Conservation (phyloP, 2,797 vertebrate genomes). For the Chloroceryle amazona region DNA sequence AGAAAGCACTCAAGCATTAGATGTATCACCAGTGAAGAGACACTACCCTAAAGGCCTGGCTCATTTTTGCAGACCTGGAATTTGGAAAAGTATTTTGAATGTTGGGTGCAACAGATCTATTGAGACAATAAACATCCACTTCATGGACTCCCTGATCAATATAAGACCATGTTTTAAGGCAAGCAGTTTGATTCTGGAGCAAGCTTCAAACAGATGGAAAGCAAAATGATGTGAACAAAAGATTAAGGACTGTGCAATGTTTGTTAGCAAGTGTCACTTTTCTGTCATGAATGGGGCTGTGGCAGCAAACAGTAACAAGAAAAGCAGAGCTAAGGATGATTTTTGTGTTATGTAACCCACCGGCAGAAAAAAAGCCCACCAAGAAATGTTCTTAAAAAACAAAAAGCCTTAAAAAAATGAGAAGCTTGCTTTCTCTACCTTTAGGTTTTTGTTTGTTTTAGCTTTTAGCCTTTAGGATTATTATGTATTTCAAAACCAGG, state of each 20-base stretch:
- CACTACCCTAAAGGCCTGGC: background rate
- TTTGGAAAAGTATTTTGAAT: background rate
- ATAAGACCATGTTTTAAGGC: background rate
- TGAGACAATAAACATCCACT: background rate
- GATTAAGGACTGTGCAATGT: background rate
- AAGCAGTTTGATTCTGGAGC: background rate
- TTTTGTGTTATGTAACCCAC: background rate
- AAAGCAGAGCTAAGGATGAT: background rate
- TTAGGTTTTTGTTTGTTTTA: background rate
- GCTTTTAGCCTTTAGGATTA: background rate
- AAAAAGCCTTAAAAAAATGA: background rate
- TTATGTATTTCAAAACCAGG: background rate
- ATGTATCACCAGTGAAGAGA: background rate
- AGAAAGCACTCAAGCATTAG: background rate
- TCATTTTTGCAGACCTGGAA: background rate
- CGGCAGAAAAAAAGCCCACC: accelerated
- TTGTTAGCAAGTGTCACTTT: background rate
- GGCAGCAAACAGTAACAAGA: background rate
- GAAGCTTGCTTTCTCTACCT: background rate
- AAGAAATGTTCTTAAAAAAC: background rate
- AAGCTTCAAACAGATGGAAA: background rate
- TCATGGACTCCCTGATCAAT: background rate
- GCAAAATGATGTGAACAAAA: background rate
- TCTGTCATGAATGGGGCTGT: background rate
- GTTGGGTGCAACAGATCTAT: background rate